A percentile compares a stretch with the other conserved stretches of the same genome.
phyloP scores from a whole-genome alignment of 2,888 invertebrate genomes.

The Caenorhabditis sp. region DNA sequence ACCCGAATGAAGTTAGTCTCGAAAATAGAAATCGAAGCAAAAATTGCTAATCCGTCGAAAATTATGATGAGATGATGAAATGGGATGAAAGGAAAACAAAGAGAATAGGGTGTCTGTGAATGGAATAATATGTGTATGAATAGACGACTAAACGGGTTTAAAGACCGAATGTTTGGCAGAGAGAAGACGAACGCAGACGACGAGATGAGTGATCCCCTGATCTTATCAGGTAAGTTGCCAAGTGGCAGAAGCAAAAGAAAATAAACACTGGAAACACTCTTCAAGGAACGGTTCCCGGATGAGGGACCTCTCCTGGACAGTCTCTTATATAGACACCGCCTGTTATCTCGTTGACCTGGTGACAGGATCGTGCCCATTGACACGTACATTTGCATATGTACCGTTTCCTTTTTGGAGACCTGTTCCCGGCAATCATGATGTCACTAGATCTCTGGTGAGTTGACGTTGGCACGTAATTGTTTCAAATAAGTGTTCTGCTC shows the following conservation, averaged over 20 bases:
- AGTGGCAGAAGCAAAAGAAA: neutral
- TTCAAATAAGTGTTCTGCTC: too few species aligned
- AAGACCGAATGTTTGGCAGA: conserved; percentile 12
- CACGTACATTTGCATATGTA: conserved; percentile 64
- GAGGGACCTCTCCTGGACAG: neutral
- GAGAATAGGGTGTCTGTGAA: conserved; percentile 19
- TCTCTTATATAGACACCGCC: neutral
- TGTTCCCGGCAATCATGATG: conserved; percentile 28
- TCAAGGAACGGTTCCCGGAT: too few species aligned
- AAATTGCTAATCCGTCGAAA: conserved; percentile 41
- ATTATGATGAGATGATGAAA: conserved; percentile 20
- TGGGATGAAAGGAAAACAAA: neutral
- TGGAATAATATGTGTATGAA: conserved; percentile 30
- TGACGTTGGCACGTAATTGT: conserved; percentile 15
- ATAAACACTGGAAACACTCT: neutral
- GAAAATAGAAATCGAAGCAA: conserved; percentile 25
- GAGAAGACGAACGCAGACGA: conserved; percentile 1
- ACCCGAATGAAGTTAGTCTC: neutral
- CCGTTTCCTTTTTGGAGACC: conserved; percentile 44
- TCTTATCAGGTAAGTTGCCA: conserved; percentile 24
- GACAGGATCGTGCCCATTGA: conserved; percentile 35
- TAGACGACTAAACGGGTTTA: conserved; percentile 32
- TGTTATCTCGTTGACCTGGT: conserved; percentile 49
- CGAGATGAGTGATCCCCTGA: conserved; percentile 15
- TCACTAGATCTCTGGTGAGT: conserved; percentile 30